These are phyloP conservation scores for Paracyclopina nana DNA, from an alignment of 1,140 invertebrate genomes.

Conservation along the genomic window DNA sequence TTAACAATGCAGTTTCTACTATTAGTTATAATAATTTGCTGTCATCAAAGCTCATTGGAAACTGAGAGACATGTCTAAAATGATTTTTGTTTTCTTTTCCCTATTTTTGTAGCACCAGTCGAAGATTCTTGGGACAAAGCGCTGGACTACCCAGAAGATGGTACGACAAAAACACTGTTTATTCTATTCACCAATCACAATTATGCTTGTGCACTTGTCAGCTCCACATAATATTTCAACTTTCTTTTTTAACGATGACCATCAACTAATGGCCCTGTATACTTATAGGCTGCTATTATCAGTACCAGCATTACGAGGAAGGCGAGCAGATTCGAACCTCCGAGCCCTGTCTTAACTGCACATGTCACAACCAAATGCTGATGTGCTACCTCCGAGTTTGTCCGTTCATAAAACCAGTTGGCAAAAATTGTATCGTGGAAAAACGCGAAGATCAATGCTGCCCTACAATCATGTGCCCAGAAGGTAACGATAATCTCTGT, in stretches of 20 bases:
- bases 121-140: neutral
- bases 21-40: too few species aligned
- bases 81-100: neutral
- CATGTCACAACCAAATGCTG: slow-evolving; percentile 77
- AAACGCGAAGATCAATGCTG: slow-evolving; percentile 78
- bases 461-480: slow-evolving; percentile 72
- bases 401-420: slow-evolving; percentile 76
- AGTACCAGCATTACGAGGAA: slow-evolving; percentile 76
- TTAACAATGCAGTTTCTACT: too few species aligned
- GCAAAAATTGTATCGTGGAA: slow-evolving; percentile 69
- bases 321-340: slow-evolving; percentile 79
- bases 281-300: slow-evolving; percentile 61
- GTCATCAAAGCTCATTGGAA: too few species aligned
- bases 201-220: neutral
- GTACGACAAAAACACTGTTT: neutral
- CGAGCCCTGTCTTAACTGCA: slow-evolving; percentile 85
- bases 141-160: slow-evolving; percentile 1
- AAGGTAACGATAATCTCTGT: slow-evolving; percentile 46
- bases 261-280: neutral
- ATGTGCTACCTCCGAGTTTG: slow-evolving; percentile 81
- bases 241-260: neutral
- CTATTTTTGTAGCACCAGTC: neutral
- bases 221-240: neutral
- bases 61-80: too few species aligned
- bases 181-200: neutral